Base-by-base conservation (phyloP, 2,113 vertebrate species). In the Neolamprologus longior region DNA sequence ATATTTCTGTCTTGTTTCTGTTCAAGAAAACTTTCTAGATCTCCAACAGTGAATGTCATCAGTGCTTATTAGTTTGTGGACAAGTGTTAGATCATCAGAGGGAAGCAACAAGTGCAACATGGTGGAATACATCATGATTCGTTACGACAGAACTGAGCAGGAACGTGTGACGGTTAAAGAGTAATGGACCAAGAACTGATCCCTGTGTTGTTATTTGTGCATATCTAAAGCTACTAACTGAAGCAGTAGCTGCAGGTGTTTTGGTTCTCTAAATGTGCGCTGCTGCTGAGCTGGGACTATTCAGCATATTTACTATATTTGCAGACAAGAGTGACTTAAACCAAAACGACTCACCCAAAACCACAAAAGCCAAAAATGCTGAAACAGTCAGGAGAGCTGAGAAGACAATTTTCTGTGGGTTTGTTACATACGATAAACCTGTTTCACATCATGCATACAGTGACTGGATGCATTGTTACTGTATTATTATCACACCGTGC, bases 351-450 rank as follows among this genome's bases (percentile, higher is more conserved):
- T 14, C 4, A 10, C 24, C 1, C 21, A 42, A 58, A 61, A 6
- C 42, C 71, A 81, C 37, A 45, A 61, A 61, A 61, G 28, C 42
- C 73, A 52, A 61, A 61, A 58, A n/a, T n/a, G 8, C 55, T 21
- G 42, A 81, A 81, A n/a, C 24, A 21, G 4, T 76, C 42, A 28
- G 71, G 0, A 61, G 7, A 58, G 54, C 54, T 47, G 54, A 19
- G 4, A 52, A n/a, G 26, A n/a, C 26, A 4, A 33, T 13, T 31
- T 7, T 33, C 73, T 78, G 9, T 52, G 73, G 45, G 45, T 78
- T 33, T 78, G 9, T 78, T 31, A 31, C 15, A 78, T n/a, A 31
- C 1, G 3, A 33, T 12, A 2, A 31, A 78, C 42, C 24, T 78
- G 71, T 31, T 78, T 19, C 26, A 78, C 42, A 12, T 31, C 71